Evolutionary conservation across 2,888 invertebrate species (phyloP).

Genomic region (Cyaniris semiargus): DNA sequence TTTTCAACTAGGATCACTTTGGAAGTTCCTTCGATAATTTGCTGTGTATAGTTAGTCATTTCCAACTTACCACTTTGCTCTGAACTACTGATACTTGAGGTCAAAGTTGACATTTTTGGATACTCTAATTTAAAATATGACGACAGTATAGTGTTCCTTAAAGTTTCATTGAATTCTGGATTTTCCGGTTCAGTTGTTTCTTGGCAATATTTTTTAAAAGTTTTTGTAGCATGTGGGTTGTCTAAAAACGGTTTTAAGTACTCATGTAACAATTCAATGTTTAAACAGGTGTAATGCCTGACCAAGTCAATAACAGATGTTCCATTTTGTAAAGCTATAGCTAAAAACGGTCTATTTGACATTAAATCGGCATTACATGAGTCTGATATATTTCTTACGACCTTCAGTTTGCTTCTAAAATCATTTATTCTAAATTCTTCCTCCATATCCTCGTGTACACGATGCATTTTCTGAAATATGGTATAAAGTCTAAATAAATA

Average conservation of each 20-base stretch:
- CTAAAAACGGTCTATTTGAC: background rate
- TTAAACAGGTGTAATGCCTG: background rate
- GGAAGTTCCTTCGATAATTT: constrained; percentile 27
- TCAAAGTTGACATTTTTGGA: background rate
- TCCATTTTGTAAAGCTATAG: background rate
- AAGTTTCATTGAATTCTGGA: background rate
- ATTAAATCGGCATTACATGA: background rate
- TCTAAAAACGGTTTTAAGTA: background rate
- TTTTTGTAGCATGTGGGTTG: background rate
- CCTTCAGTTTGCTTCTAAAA: constrained; percentile 11
- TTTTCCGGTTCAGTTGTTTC: background rate
- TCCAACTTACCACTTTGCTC: background rate
- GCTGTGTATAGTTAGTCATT: constrained; percentile 4
- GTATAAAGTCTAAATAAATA: background rate
- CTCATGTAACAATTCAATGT: background rate
- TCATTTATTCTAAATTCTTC: constrained; percentile 11
- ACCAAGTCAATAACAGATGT: background rate
- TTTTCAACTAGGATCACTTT: constrained; percentile 28
- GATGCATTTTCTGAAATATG: constrained; percentile 27
- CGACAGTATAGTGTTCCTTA: background rate
- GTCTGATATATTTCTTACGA: constrained; percentile 22
- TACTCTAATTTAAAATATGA: constrained; percentile 5
- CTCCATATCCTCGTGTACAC: background rate
- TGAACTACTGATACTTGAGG: background rate
- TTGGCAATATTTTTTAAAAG: background rate